Base-by-base conservation (phyloP, 2,113 vertebrate genomes). In the Aptenodytes patagonicus region DNA sequence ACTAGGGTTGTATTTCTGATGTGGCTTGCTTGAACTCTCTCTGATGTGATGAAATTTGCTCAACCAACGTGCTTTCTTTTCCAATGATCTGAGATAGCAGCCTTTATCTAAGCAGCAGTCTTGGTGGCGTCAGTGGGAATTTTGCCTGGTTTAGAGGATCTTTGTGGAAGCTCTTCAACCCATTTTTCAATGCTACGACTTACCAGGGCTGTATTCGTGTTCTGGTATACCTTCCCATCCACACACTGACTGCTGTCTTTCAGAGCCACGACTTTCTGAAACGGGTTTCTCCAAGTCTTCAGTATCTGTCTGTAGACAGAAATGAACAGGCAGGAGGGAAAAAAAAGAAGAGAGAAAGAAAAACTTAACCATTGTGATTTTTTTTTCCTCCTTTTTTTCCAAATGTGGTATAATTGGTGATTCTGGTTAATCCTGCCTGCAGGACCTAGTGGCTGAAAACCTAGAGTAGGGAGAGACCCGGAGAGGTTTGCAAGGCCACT, bases 61-160 rank as follows among this genome's bases (percentile, higher is more conserved):
- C n/a, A 42, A 32, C n/a, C 0, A 0, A 5, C 25, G 19, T 80
- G 44, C 49, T 83, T 88, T 80, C 64, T 29, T 18, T 89, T 83
- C 42, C 47, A 38, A 4, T 13, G 57, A 60, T 66, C 47, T 24
- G 64, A 90, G 80, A 58, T 32, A 61, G 49, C 36, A 72, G 62
- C 54, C n/a, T 76, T 93, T 96, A 94, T 93, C 94, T 93, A 44
- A 90, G 78, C 57, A 87, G 78, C 72, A 93, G 94, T 52, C 83
- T 78, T 61, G 60, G 69, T 95, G 95, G 87, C 65, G 31, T 90
- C 84, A 85, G 81, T 69, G 87, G 85, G 97, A 83, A 86, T 94
- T 88, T 52, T 83, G 62, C 32, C 66, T 88, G 92, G 26, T 94
- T 92, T 83, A 90, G 58, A 86, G 31, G 79, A 84, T 86, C 46